phyloP scores from a whole-genome alignment of 1,140 invertebrate genomes.

The Zaprionus nigranus region DNA sequence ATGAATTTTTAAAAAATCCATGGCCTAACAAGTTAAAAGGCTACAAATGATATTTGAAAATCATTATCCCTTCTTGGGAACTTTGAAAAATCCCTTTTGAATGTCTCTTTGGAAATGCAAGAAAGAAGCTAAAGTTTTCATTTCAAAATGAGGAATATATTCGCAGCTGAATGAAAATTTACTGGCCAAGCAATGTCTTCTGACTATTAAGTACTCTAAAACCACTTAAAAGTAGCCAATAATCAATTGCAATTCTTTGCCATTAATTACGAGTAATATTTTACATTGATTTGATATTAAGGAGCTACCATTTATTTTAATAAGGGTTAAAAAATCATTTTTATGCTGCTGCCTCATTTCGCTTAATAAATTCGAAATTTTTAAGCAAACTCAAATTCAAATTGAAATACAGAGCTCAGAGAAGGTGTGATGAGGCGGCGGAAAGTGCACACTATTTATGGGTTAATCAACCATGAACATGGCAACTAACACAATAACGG shows the following conservation, averaged over 20 bases:
- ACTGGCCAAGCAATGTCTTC: not conserved
- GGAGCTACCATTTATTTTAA: not conserved
- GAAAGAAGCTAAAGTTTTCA: not conserved
- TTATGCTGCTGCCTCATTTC: conserved; percentile 46
- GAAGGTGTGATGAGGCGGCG: not conserved
- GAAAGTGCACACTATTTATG: conserved; percentile 56
- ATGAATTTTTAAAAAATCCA: too few species aligned
- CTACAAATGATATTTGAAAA: not conserved
- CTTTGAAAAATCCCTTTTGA: too few species aligned
- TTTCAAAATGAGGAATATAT: not conserved
- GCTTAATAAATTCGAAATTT: conserved; percentile 63
- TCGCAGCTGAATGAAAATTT: not conserved
- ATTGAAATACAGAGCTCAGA: not conserved
- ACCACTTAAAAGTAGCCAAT: not conserved
- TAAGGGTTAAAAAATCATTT: not conserved
- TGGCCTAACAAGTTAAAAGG: too few species aligned
- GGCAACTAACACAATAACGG: conserved; percentile 32
- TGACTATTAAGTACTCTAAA: not conserved
- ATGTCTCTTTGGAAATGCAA: not conserved
- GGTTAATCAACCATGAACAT: conserved; percentile 71
- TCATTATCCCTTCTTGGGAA: not conserved
- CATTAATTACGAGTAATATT: not conserved
- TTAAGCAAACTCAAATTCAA: conserved; percentile 49
- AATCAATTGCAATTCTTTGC: not conserved
- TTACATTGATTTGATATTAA: not conserved